Base-by-base conservation (phyloP, 2,888 invertebrate species). In the Eupithecia centaureata region DNA sequence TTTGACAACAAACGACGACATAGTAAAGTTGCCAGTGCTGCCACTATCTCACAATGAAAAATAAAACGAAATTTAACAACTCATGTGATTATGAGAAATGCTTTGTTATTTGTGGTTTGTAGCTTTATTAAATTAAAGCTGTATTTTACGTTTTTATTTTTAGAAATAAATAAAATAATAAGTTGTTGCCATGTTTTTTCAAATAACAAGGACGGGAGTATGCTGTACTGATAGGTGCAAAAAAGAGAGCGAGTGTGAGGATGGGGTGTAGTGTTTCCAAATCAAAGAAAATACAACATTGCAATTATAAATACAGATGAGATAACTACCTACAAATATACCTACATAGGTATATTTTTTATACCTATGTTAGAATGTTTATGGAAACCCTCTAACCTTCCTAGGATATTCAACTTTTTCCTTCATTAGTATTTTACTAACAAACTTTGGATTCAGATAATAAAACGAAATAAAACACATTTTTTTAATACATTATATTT, bases 201-300 rank as follows among this genome's bases (percentile, higher is more conserved):
- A 47, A 12, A 47, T 47, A 47, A 47, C 47, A 47, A 47, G 47
- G 47, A 47, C 22, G 47, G 47, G 12, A n/a, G 0, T 12, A 47
- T 22, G 12, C 22, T 47, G 12, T 22, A 22, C 47, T 47, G 47
- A 1, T 12, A 47, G 47, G 22, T 22, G 47, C 8, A 47, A 47
- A 47, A 47, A 47, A 47, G 47, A 47, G 47, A 47, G 47, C 47
- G 47, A 47, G 10, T 47, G 22, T 47, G 47, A 1, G 10, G 47
- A 47, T 22, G 47, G 47, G 22, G 47, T 18, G 47, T 47, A 18
- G 47, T 47, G 18, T 47, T n/a, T 47, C 47, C 3, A 18, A 22
- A 47, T 47, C 47, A 47, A 47, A 47, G 47, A 47, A 22, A 47
- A 47, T 18, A 5, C 5, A 42, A 42, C 18, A 38, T 38, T n/a